Percentiles rank a stretch among this genome's conserved stretches.
phyloP scores from a whole-genome alignment of 2,888 invertebrate species.

The Drosophila neotestacea region DNA sequence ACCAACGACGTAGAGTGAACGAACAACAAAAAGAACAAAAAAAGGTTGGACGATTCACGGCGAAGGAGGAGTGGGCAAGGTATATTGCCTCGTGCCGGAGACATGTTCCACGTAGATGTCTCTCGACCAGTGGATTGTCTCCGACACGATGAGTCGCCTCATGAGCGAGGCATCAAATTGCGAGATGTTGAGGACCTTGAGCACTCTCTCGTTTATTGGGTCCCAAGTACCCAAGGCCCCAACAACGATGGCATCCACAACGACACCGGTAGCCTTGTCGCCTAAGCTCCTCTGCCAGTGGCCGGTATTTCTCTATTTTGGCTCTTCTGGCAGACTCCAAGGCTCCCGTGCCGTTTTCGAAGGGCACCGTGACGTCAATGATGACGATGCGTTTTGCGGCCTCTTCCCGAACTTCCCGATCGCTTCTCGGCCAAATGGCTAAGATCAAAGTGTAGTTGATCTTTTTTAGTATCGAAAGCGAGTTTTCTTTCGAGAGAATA shows the following conservation, averaged over 20 bases:
- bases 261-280: neutral
- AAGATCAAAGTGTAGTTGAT: too few relatives aligned
- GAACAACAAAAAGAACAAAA: too few relatives aligned
- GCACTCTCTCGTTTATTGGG: neutral
- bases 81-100: neutral
- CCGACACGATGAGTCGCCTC: neutral
- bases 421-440: too few relatives aligned
- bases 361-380: neutral
- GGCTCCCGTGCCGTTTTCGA: neutral
- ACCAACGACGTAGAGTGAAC: too few relatives aligned
- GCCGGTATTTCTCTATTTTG: neutral
- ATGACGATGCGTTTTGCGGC: neutral
- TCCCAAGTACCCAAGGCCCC: neutral
- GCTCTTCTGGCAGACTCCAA: neutral
- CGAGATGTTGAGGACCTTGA: neutral
- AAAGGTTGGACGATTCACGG: too few relatives aligned
- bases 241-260: neutral
- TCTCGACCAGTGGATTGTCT: neutral
- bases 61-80: too few relatives aligned
- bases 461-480: too few relatives aligned
- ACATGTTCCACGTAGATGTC: neutral
- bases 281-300: neutral
- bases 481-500: too few relatives aligned
- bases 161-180: neutral
- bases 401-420: neutral